Conservation (phyloP, 2,797 vertebrate genomes). For the Spheniscus humboldti region DNA sequence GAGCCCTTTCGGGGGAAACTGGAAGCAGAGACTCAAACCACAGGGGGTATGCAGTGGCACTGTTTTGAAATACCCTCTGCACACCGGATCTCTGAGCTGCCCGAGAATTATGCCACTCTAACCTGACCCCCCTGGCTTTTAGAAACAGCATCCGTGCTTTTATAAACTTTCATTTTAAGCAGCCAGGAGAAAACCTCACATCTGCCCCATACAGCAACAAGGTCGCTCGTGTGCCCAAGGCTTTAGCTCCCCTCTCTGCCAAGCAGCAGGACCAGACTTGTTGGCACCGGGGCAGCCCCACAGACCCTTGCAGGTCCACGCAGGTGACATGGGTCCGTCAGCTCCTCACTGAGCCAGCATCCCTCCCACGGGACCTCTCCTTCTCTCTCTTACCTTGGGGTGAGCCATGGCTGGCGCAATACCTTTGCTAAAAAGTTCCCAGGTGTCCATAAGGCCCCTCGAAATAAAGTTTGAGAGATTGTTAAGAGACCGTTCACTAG, state of each 20-base stretch:
- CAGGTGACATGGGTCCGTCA: fast-evolving
- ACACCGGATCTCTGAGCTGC: background rate
- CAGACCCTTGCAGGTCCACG: background rate
- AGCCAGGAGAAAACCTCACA: background rate
- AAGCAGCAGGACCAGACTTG: background rate
- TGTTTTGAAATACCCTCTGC: background rate
- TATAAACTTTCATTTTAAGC: background rate
- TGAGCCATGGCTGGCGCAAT: background rate
- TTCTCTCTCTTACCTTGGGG: background rate
- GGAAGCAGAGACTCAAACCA: fast-evolving
- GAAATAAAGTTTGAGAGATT: background rate
- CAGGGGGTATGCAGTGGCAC: fast-evolving
- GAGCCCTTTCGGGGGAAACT: background rate
- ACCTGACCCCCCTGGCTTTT: background rate
- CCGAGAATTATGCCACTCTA: background rate
- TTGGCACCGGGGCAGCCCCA: background rate
- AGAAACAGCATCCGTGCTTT: fast-evolving
- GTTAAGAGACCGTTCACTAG: background rate
- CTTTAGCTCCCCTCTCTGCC: background rate
- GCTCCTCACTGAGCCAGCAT: background rate
- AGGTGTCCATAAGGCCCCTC: background rate
- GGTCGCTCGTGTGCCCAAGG: background rate
- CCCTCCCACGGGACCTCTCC: background rate
- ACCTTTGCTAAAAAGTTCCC: background rate
- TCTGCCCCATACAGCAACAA: background rate